Conservation (phyloP, 2,113 vertebrate species). For the Phasianus colchicus region DNA sequence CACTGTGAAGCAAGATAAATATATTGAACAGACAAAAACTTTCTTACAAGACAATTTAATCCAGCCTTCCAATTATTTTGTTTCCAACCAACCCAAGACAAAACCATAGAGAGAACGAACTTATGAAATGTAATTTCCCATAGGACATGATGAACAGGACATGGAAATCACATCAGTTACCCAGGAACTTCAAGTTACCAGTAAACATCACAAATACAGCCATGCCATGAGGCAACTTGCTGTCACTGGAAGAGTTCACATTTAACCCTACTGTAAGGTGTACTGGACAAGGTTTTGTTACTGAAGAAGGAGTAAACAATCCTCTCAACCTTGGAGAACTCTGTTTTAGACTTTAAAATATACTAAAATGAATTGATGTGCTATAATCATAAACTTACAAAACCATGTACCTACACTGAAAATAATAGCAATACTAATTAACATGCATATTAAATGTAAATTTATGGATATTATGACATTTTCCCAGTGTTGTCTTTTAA, state of each 20-base stretch:
- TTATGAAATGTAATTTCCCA: not conserved
- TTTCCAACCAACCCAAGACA: not conserved
- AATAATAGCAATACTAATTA: too few relatives aligned
- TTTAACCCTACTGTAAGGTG: not conserved
- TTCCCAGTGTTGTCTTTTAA: not conserved
- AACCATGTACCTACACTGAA: not conserved
- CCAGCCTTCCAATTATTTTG: not conserved
- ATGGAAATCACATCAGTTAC: not conserved
- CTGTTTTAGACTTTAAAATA: not conserved
- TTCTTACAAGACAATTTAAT: not conserved
- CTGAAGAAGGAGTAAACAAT: fast-evolving
- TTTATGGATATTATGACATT: not conserved
- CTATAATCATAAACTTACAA: not conserved
- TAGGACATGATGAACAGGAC: not conserved
- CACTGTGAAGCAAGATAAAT: not conserved
- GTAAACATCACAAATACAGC: fast-evolving
- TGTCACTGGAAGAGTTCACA: not conserved
- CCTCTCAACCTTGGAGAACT: not conserved
- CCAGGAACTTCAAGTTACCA: not conserved
- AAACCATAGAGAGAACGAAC: not conserved
- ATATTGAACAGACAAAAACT: not conserved
- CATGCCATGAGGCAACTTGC: not conserved
- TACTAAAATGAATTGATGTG: not conserved
- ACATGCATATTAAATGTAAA: not conserved
- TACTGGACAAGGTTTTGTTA: not conserved